Percentiles rank a stretch among this genome's conserved stretches.
These are phyloP conservation scores for Diploscapter pachys DNA, from an alignment of 1,140 invertebrate genomes.

Conservation along the genomic window DNA sequence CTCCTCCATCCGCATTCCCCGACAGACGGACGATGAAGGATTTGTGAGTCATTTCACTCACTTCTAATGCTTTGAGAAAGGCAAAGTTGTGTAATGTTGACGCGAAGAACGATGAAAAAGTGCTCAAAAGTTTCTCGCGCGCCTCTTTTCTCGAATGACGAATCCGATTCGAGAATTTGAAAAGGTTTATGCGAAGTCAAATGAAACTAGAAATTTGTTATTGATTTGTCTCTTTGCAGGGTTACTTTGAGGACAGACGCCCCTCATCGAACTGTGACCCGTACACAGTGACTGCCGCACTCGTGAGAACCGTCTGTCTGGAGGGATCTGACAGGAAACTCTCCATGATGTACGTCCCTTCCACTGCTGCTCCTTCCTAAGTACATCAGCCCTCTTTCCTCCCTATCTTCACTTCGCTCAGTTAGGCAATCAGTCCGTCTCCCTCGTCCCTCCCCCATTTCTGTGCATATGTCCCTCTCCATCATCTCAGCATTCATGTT, in stretches of 20 bases:
- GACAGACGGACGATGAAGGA: constrained; percentile 77
- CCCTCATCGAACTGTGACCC: constrained; percentile 91
- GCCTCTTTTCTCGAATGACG: background rate
- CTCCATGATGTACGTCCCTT: constrained; percentile 36
- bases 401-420: too few relatives aligned
- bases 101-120: too few relatives aligned
- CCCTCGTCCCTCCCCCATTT: too few relatives aligned
- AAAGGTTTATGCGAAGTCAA: background rate
- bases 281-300: constrained; percentile 65
- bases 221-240: constrained; percentile 63
- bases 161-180: background rate
- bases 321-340: constrained; percentile 30
- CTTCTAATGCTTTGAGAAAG: background rate
- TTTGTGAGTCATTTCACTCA: constrained; percentile 30
- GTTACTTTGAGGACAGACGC: constrained; percentile 87
- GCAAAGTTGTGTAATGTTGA: background rate
- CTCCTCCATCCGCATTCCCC: constrained; percentile 77
- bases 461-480: too few relatives aligned
- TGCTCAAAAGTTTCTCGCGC: too few relatives aligned
- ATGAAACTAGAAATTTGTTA: constrained; percentile 14
- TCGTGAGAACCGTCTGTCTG: constrained; percentile 29
- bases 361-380: background rate
- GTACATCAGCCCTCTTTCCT: too few relatives aligned
- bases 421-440: too few relatives aligned
- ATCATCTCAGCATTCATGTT: too few relatives aligned